These are phyloP conservation scores for Epinotia bilunana DNA, from an alignment of 2,888 invertebrate species.

Conservation along the genomic window DNA sequence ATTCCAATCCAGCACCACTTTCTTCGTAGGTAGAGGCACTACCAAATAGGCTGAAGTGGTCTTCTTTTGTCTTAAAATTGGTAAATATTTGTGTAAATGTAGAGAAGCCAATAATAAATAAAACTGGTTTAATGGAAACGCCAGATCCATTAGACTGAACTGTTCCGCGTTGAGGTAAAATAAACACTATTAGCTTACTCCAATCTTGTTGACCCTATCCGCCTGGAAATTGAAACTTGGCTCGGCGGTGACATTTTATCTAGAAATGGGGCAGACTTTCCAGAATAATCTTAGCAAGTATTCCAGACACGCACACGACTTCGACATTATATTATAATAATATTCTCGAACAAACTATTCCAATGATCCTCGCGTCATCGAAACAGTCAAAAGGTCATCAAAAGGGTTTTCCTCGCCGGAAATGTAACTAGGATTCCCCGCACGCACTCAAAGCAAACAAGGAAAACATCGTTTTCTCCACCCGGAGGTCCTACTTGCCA, in stretches of 20 bases:
- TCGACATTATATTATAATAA: neutral
- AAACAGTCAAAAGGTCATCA: constrained; percentile 42
- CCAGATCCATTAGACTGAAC: neutral
- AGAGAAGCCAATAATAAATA: neutral
- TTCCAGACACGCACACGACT: constrained; percentile 6
- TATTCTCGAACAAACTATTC: constrained; percentile 8
- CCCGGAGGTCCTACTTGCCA: constrained; percentile 50
- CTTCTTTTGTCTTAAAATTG: no score
- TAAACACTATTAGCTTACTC: constrained; percentile 24
- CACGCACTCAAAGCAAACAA: constrained; percentile 42
- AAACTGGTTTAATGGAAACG: constrained; percentile 1
- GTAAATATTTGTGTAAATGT: neutral
- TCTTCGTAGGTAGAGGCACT: no score
- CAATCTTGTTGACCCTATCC: constrained; percentile 17
- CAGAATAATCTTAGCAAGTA: neutral
- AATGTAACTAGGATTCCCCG: constrained; percentile 41
- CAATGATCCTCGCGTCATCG: constrained; percentile 25
- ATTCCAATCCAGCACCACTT: no score
- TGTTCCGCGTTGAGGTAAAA: constrained; percentile 6
- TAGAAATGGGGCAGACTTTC: constrained; percentile 7
- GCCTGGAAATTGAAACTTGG: constrained; percentile 26
- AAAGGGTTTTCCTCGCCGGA: constrained; percentile 22
- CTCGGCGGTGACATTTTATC: constrained; percentile 19
- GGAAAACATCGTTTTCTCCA: constrained; percentile 43
- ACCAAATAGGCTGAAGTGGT: no score